Percentiles rank a stretch among this genome's conserved stretches.
Evolutionary conservation across 2,888 invertebrate species (phyloP).

Genomic region (Desoria tigrina): DNA sequence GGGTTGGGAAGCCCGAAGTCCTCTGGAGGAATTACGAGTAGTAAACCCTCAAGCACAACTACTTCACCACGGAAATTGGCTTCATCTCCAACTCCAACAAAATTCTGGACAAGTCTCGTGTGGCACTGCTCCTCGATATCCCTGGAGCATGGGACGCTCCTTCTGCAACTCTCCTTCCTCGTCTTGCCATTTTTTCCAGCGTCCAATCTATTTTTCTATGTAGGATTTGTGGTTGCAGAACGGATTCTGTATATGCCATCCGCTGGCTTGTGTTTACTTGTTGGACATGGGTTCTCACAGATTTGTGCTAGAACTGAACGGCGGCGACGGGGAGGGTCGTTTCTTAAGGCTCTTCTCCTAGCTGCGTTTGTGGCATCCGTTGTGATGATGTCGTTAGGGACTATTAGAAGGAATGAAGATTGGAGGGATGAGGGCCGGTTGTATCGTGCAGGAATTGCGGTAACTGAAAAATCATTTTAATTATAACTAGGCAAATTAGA

Average conservation of each 20-base stretch:
- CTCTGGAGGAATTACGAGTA: neutral
- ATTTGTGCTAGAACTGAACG: slow-evolving; percentile 58
- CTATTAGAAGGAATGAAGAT: slow-evolving; percentile 79
- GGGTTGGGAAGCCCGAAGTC: slow-evolving; percentile 18
- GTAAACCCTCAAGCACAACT: neutral
- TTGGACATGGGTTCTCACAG: slow-evolving; percentile 71
- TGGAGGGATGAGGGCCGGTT: slow-evolving; percentile 92
- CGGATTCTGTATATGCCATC: slow-evolving; percentile 93
- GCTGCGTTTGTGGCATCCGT: slow-evolving; percentile 64
- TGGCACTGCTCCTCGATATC: slow-evolving; percentile 4
- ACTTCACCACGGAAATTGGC: slow-evolving; percentile 37
- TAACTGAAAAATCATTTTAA: too few relatives aligned
- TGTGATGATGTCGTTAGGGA: slow-evolving; percentile 62
- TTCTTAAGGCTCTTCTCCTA: slow-evolving; percentile 60
- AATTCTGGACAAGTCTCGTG: neutral
- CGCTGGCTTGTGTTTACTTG: slow-evolving; percentile 87
- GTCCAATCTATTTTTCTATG: slow-evolving; percentile 93
- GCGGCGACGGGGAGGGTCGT: slow-evolving; percentile 13
- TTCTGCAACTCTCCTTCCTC: slow-evolving; percentile 68
- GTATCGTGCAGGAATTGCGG: slow-evolving; percentile 82
- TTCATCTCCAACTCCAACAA: slow-evolving; percentile 30
- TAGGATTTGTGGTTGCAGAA: slow-evolving; percentile 97
- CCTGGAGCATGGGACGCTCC: slow-evolving; percentile 60
- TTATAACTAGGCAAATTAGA: too few relatives aligned
- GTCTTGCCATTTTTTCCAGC: slow-evolving; percentile 92